Base-by-base conservation (phyloP, 2,888 invertebrate species). In the Heteropelma amictum region DNA sequence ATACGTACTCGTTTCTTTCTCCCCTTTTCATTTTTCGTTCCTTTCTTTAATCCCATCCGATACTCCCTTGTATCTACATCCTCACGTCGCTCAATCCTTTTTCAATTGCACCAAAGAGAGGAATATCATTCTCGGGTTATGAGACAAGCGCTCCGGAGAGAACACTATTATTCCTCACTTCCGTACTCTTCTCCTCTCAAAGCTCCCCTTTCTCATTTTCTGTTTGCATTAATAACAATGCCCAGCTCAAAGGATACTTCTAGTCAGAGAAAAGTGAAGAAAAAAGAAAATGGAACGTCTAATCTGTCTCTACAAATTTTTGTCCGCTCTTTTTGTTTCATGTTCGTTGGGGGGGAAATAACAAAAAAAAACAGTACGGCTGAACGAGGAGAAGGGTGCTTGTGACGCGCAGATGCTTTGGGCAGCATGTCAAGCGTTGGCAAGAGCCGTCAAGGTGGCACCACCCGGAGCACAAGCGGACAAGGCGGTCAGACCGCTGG, bases 371-470 rank as follows among this genome's bases (percentile, higher is more conserved):
- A 49, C 26, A 28, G 95, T 92, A 77, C 92, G 95, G 7, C 92
- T 93, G 47, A 93, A 93, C 76, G 93, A 93, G 1, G 96, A 96
- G 83, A 93, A 93, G 78, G 93, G 93, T 68, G 94, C 95, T 0
- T 93, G 94, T 38, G 93, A 95, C 78, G 95, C 97, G 0, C 97
- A 98, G 89, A 93, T 96, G 26, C 91, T 98, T 79, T 98, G 98
- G 98, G 94, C 97, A 78, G 97, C 98, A 0, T 97, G 97, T 83
- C 97, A 98, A 84, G 94, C 97, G 1, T 90, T 98, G 35, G 92
- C 95, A 84, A 93, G 95, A 1, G 94, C 95, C 19, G 92, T 98
- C 4, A 92, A 93, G 72, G 90, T 91, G 14, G 92, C 93, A 7
- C 91, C 92, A 63, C 90, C 91, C 0, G 92, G 92, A 49, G 87